Base-by-base conservation (phyloP, 2,888 invertebrate species). In the Cyaniris semiargus region DNA sequence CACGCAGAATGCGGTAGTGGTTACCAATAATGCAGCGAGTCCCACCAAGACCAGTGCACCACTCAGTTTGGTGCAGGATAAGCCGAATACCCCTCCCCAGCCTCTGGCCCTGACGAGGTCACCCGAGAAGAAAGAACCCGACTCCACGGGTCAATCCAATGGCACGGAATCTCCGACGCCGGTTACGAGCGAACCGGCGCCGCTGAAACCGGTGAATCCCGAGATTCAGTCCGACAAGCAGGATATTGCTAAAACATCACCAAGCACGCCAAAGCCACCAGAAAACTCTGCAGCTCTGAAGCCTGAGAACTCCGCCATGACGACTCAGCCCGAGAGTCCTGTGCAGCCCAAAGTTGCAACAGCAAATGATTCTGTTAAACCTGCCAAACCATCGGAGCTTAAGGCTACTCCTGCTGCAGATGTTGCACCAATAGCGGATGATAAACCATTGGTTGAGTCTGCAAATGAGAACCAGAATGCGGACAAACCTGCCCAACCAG, bases 121-220 rank as follows among this genome's bases (percentile, higher is more conserved):
- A n/a, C 89, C 90, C 2, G 94, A 94, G 75, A 94, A 93, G 82
- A 93, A 91, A 79, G 94, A 93, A 75, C 86, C 91, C 4, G 94
- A 93, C 78, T 88, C 90, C 0, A 87, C 89, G 56, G 89, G 87
- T 31, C 93, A 89, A 72, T 85, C 93, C 3, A 94, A 94, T 82
- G 94, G 94, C 10, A 83, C 93, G 80, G 94, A 94, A 23, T 90
- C 90, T 1, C 90, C 93, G 1, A 92, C 92, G 83, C 82, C 92
- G 31, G 87, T 84, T 13, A 78, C 89, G 0, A 92, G 86, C 84
- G 86, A 90, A 76, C 88, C 91, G 0, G 78, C 86, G 27, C 77
- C 86, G 70, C 79, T 93, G 48, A 93, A 93, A 82, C 87, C 93
- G 48, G 90, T 89, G 70, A 92, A 93, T 77, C 86, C 90, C 76